Evolutionary conservation across 2,888 invertebrate species (phyloP), one percentile per base, ranked within the genome.

Genomic region (Furcula furcula): DNA sequence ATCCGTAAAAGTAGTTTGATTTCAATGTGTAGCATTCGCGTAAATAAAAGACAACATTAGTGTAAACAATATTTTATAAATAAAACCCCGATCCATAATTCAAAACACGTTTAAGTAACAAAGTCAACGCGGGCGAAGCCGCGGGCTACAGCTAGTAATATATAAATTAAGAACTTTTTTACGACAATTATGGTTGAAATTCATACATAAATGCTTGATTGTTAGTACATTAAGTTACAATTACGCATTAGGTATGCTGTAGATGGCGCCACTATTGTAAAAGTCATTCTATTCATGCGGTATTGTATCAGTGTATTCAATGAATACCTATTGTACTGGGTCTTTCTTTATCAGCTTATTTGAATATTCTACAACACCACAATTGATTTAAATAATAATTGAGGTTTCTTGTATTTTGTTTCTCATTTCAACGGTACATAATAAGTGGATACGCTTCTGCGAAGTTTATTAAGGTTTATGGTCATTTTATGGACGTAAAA

Each of bases 241-340:
- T 23, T 23, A 7, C 13, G 29, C 36, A 36, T 41, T 35, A 44
- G 36, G 26, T 37, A 44, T 30, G 40, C 34, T 44, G 36, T 40
- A 47, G 42, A 40, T 36, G 41, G 23, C 33, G 7, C 38, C 26
- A 38, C 30, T 38, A 49, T 50, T 49, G 42, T 33, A 46, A 57
- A 63, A 57, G 48, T 43, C 57, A 59, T 53, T 57, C 46, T 29
- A 46, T 47, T 51, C 39, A 20, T 32, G 26, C 36, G 36, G 34
- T n/a, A n/a, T n/a, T n/a, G n/a, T n/a, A n/a, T n/a, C n/a, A n/a
- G n/a, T n/a, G n/a, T 40, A 36, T 48, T 46, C 39, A 36, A 39
- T 42, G 34, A 55, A 58, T 54, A 47, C 47, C 51, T 30, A 43
- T 44, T 28, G 35, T 34, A 21, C 27, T 29, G 30, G 37, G 40